Evolutionary conservation across 2,888 invertebrate genomes (phyloP).

Genomic region (Nezara viridula): DNA sequence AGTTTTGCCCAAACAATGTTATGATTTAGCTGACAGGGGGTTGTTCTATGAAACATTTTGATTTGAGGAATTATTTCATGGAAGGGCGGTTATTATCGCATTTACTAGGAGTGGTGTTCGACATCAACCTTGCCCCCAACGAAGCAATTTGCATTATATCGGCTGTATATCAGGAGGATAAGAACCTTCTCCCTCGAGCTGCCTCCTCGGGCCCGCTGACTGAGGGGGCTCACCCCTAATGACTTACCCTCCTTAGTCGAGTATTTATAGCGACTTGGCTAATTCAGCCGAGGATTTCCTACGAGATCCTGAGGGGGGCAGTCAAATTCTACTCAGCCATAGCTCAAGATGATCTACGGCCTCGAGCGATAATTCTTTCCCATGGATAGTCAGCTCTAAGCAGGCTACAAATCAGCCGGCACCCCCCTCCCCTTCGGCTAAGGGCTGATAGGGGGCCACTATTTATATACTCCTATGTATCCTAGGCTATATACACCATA

Average conservation of each 20-base stretch:
- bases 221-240: neutral
- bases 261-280: constrained; percentile 39
- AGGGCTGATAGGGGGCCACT: constrained; percentile 32
- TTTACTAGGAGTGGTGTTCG: neutral
- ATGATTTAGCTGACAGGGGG: no score
- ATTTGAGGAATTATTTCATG: neutral
- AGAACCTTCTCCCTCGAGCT: neutral
- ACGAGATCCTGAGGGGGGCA: constrained; percentile 20
- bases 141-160: constrained; percentile 18
- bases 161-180: neutral
- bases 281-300: constrained; percentile 34
- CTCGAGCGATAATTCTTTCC: constrained; percentile 30
- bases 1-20: no score
- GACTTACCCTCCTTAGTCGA: constrained; percentile 47
- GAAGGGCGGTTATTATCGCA: neutral
- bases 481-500: neutral
- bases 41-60: no score
- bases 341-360: constrained; percentile 37
- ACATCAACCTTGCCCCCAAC: neutral
- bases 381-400: constrained; percentile 34
- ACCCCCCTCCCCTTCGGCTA: neutral
- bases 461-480: constrained; percentile 27
- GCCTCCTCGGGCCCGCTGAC: neutral
- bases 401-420: constrained; percentile 38
- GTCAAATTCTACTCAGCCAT: constrained; percentile 44